Conservation (phyloP, 2,888 invertebrate genomes). For the Clusia tigrina region DNA sequence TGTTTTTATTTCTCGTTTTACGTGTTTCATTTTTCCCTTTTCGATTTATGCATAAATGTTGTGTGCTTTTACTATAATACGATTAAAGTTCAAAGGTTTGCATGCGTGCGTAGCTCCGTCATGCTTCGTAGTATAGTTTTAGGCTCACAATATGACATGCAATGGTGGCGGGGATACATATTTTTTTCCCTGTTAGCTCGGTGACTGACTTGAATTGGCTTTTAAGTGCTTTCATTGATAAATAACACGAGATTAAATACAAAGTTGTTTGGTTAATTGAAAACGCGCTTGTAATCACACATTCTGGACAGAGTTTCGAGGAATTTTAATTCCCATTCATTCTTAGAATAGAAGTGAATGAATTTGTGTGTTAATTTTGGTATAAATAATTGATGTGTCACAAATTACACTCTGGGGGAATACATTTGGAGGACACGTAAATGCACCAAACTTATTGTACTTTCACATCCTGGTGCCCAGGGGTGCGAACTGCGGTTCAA, state of each 20-base stretch:
- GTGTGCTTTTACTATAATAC: conserved; percentile 35
- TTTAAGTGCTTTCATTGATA: conserved; percentile 51
- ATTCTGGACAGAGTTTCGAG: too few relatives aligned
- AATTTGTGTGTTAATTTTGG: too few relatives aligned
- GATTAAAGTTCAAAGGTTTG: conserved; percentile 46
- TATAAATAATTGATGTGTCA: too few relatives aligned
- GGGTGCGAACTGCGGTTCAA: too few relatives aligned
- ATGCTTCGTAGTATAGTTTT: neutral
- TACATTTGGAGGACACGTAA: too few relatives aligned
- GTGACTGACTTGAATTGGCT: conserved; percentile 41
- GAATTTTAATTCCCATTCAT: too few relatives aligned
- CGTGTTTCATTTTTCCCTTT: conserved; percentile 5
- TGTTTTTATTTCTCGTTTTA: too few relatives aligned
- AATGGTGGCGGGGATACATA: too few relatives aligned
- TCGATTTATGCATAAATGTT: neutral
- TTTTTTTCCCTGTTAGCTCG: neutral
- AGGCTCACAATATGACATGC: conserved; percentile 3
- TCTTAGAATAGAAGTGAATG: too few relatives aligned
- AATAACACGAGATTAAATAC: conserved; percentile 38
- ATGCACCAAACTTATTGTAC: too few relatives aligned
- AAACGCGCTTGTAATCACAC: neutral
- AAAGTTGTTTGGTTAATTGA: neutral
- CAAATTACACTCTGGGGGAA: too few relatives aligned
- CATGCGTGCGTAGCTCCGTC: neutral
- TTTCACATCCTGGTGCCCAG: too few relatives aligned